Conservation (phyloP, 2,888 invertebrate species). For the Macrosoma leucophasiata region DNA sequence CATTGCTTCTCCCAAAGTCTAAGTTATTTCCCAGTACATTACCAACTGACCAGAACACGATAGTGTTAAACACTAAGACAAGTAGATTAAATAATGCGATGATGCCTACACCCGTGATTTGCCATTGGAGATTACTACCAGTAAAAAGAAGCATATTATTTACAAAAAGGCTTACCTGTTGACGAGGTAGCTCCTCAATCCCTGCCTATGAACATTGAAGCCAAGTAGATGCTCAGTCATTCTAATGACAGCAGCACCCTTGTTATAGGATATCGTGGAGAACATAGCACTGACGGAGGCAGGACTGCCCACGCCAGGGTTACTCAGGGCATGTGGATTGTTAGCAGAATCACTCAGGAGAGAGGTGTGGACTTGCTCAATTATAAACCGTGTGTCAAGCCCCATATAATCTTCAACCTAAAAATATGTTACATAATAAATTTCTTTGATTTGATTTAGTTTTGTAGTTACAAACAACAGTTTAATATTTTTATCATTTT, state of each 20-base stretch:
- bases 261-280: slow-evolving; percentile 80
- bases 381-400: slow-evolving; percentile 80
- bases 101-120: no score
- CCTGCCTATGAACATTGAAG: slow-evolving; percentile 59
- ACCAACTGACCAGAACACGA: no score
- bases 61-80: no score
- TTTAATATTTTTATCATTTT: no score
- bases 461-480: no score
- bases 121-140: no score
- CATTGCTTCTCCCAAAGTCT: no score
- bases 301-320: slow-evolving; percentile 71
- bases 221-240: slow-evolving; percentile 81
- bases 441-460: no score
- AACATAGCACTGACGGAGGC: slow-evolving; percentile 78
- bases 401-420: slow-evolving; percentile 80
- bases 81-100: no score
- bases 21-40: no score
- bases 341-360: slow-evolving; percentile 76
- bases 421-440: no score
- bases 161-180: slow-evolving; percentile 57
- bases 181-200: slow-evolving; percentile 73
- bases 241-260: slow-evolving; percentile 79
- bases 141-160: no score
- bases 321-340: slow-evolving; percentile 76
- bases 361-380: slow-evolving; percentile 80